These are phyloP conservation scores for Chlorops oryzae DNA, from an alignment of 1,140 invertebrate genomes.

Conservation along the genomic window DNA sequence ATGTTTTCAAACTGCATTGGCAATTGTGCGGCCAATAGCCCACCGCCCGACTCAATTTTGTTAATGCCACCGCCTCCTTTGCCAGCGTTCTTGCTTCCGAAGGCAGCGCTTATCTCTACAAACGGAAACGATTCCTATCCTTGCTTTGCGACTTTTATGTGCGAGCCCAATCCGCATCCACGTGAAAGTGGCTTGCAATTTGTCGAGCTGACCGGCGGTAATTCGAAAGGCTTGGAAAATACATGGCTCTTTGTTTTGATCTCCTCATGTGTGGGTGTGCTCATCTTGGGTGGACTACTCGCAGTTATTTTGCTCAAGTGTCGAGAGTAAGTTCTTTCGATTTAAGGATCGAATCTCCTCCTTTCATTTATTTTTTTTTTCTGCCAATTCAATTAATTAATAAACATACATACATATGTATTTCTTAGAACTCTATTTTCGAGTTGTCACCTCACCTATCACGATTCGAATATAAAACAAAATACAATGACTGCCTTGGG, in stretches of 20 bases:
- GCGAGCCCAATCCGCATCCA: constrained; percentile 50
- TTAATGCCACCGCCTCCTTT: constrained; percentile 75
- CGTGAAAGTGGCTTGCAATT: constrained; percentile 60
- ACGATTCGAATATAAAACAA: constrained; percentile 45
- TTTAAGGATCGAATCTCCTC: too few species aligned
- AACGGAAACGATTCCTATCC: constrained; percentile 53
- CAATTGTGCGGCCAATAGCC: constrained; percentile 64
- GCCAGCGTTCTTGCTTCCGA: constrained; percentile 61
- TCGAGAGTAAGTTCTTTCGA: constrained; percentile 67
- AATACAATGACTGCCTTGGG: constrained; percentile 37
- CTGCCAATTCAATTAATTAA: too few species aligned
- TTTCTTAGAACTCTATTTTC: constrained; percentile 35
- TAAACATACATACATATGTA: too few species aligned
- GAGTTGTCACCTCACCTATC: constrained; percentile 28
- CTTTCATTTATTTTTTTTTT: too few species aligned
- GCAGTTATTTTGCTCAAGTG: constrained; percentile 72
- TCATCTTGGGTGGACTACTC: constrained; percentile 68
- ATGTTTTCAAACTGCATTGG: constrained; percentile 44
- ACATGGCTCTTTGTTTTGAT: constrained; percentile 76
- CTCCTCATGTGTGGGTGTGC: constrained; percentile 68
- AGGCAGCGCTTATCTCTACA: constrained; percentile 37
- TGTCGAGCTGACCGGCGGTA: constrained; percentile 67
- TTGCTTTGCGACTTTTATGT: constrained; percentile 51
- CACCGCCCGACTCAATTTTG: constrained; percentile 72
- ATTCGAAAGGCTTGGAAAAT: constrained; percentile 61